A percentile compares a stretch with the other conserved stretches of the same genome.
Evolutionary conservation across 2,797 vertebrate species (phyloP).

Genomic region (Siniperca undulata): DNA sequence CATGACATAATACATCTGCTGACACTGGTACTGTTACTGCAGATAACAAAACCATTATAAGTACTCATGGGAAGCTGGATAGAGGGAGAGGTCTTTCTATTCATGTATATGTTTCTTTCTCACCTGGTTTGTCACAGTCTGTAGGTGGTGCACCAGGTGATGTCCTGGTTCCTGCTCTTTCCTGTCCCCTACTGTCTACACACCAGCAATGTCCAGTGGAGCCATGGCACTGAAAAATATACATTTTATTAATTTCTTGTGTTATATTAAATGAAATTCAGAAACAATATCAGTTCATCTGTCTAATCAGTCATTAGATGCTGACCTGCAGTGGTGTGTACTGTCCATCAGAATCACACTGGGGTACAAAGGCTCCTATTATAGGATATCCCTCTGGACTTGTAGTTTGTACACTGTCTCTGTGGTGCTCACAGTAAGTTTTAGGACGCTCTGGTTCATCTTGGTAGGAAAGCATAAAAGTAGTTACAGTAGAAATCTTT

Average conservation of each 20-base stretch:
- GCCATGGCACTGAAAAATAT: constrained; percentile 84
- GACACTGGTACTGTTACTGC: not conserved
- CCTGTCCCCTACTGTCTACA: constrained; percentile 84
- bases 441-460: constrained; percentile 58
- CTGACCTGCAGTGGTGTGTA: constrained; percentile 81
- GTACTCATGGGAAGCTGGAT: not conserved
- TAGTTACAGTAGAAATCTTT: not conserved
- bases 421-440: constrained; percentile 79
- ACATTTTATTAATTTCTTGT: not conserved
- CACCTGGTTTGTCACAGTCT: constrained; percentile 84
- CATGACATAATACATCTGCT: constrained; percentile 56
- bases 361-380: constrained; percentile 71
- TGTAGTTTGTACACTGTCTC: constrained; percentile 66
- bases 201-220: constrained; percentile 91
- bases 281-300: not conserved
- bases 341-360: constrained; percentile 76
- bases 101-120: constrained; percentile 8
- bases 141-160: constrained; percentile 71
- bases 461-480: not conserved
- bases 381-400: constrained; percentile 41
- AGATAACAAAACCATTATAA: not conserved
- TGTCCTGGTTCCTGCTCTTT: constrained; percentile 83
- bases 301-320: not conserved
- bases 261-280: not conserved
- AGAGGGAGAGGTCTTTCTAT: not conserved